A percentile compares a stretch with the other conserved stretches of the same genome.
These are phyloP conservation scores for Amphiduros pacificus DNA, from an alignment of 2,888 invertebrate genomes.

Conservation along the genomic window DNA sequence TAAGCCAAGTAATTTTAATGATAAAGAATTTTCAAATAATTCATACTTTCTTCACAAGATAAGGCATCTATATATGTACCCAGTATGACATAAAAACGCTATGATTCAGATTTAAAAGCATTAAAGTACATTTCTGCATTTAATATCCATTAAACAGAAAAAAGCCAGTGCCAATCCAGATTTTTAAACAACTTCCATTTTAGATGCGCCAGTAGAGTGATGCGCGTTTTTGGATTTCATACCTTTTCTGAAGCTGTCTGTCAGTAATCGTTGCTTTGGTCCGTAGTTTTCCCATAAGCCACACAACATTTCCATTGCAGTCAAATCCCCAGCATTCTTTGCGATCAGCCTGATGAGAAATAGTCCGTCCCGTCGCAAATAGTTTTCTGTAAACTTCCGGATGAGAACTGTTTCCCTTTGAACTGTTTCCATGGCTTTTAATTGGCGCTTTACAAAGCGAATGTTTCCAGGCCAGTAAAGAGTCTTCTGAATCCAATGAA, in stretches of 20 bases:
- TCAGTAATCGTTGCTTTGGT: slow-evolving; percentile 26
- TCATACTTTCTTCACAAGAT: no score
- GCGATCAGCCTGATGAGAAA: slow-evolving; percentile 54
- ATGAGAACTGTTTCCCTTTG: slow-evolving; percentile 33
- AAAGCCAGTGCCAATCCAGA: no score
- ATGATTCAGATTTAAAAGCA: no score
- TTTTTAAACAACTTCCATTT: slow-evolving; percentile 14
- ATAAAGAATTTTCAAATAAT: no score
- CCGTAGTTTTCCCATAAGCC: slow-evolving; percentile 48
- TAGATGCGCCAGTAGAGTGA: background rate
- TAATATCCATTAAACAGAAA: no score
- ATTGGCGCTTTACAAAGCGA: slow-evolving; percentile 20
- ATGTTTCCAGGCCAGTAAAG: slow-evolving; percentile 20
- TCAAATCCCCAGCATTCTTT: slow-evolving; percentile 54
- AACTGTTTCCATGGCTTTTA: slow-evolving; percentile 34
- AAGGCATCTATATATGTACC: no score
- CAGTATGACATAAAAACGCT: no score
- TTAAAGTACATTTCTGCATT: no score
- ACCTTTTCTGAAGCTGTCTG: slow-evolving; percentile 3
- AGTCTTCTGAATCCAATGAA: slow-evolving; percentile 53
- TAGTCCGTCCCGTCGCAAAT: slow-evolving; percentile 54
- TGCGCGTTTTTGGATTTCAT: slow-evolving; percentile 6
- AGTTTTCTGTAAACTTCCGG: slow-evolving; percentile 47
- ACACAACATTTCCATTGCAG: slow-evolving; percentile 45
- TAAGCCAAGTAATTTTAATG: no score